These are phyloP conservation scores for Tridacna crocea DNA, from an alignment of 2,888 invertebrate genomes.

Conservation along the genomic window DNA sequence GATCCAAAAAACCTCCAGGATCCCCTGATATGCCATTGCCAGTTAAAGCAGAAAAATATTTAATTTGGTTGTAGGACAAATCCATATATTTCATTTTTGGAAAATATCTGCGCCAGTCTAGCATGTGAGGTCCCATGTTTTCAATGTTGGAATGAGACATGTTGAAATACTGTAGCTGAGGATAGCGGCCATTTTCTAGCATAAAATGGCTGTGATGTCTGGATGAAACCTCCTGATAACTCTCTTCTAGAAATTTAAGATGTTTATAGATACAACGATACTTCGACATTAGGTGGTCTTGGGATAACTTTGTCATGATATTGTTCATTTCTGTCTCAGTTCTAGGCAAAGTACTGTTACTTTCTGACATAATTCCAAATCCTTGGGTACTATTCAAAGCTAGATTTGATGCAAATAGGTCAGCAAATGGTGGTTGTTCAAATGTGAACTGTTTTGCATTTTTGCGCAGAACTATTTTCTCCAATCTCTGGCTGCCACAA, in stretches of 20 bases:
- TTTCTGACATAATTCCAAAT: neutral
- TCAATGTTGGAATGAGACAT: constrained; percentile 46
- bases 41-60: constrained; percentile 43
- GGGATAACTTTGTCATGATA: constrained; percentile 40
- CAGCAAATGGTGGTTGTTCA: neutral
- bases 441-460: constrained; percentile 26
- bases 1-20: constrained; percentile 55
- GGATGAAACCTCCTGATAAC: constrained; percentile 32
- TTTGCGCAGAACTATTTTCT: constrained; percentile 48
- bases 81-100: constrained; percentile 63
- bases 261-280: constrained; percentile 34
- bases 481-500: constrained; percentile 47
- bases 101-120: constrained; percentile 61
- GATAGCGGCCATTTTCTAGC: constrained; percentile 42
- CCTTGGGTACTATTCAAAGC: neutral
- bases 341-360: neutral
- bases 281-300: constrained; percentile 33
- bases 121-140: constrained; percentile 37
- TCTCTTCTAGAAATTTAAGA: constrained; percentile 51
- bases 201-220: constrained; percentile 43
- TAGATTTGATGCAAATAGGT: neutral
- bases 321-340: constrained; percentile 37
- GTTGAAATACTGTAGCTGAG: constrained; percentile 55
- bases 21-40: constrained; percentile 47
- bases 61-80: constrained; percentile 59